Conservation (phyloP, 2,797 vertebrate genomes). For the Catamblyrhynchus diadema region DNA sequence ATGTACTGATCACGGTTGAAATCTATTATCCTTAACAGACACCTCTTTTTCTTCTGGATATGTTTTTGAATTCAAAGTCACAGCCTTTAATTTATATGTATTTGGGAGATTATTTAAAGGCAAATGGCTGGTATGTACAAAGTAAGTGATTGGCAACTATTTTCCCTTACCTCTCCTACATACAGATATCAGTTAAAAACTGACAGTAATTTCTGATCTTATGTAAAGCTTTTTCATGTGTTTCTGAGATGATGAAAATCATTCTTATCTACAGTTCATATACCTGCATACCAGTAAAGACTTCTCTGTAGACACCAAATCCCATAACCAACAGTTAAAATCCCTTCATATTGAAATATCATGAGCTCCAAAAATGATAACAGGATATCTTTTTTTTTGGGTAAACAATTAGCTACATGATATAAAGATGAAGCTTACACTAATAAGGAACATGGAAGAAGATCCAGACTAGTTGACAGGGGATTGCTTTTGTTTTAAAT, state of each 20-base stretch:
- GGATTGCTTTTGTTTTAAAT: not conserved
- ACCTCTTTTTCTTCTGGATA: not conserved
- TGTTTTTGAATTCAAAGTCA: not conserved
- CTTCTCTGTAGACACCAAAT: not conserved
- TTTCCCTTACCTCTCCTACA: not conserved
- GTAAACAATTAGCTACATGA: not conserved
- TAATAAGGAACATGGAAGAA: not conserved
- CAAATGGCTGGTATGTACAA: not conserved
- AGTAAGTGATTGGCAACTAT: not conserved
- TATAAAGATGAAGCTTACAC: not conserved
- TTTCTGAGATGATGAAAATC: not conserved
- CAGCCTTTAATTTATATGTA: not conserved
- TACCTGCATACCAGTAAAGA: not conserved
- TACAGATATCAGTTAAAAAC: not conserved
- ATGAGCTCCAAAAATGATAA: not conserved
- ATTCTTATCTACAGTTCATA: not conserved
- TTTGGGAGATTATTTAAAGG: not conserved
- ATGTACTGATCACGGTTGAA: not conserved
- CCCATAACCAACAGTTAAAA: not conserved
- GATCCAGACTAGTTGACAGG: not conserved
- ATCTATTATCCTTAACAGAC: not conserved
- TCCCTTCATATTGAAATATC: not conserved
- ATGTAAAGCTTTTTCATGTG: not conserved
- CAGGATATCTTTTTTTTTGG: not conserved
- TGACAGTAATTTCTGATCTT: not conserved